Evolutionary conservation across 2,888 invertebrate species (phyloP).

Genomic region (Polia nebulosa): DNA sequence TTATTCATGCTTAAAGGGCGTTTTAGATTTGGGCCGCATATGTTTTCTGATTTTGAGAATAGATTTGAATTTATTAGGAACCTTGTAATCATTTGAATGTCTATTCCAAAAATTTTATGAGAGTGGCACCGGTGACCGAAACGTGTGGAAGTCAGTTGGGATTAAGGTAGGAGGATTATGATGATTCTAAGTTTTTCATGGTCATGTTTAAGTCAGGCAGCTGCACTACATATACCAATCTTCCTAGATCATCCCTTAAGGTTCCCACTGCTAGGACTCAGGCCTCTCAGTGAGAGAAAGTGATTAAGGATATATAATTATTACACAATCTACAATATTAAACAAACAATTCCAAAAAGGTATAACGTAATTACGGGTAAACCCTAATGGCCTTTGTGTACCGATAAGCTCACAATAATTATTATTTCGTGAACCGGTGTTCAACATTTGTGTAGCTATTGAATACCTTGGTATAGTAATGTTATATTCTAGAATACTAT

Average conservation of each 20-base stretch:
- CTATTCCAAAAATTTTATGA: neutral
- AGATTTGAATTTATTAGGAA: neutral
- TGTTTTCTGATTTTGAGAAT: neutral
- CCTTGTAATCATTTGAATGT: neutral
- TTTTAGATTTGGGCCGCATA: neutral
- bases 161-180: too few relatives aligned
- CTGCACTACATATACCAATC: too few relatives aligned
- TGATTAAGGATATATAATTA: neutral
- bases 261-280: neutral
- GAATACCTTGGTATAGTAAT: slow-evolving; percentile 9
- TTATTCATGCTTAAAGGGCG: neutral
- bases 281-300: neutral
- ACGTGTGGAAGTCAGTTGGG: too few relatives aligned
- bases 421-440: slow-evolving; percentile 21
- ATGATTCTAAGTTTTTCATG: too few relatives aligned
- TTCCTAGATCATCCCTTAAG: too few relatives aligned
- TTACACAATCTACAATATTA: neutral
- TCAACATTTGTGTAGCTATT: neutral
- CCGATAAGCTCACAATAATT: slow-evolving; percentile 25
- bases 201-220: too few relatives aligned
- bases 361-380: slow-evolving; percentile 13
- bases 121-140: too few relatives aligned
- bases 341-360: slow-evolving; percentile 6
- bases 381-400: slow-evolving; percentile 4
- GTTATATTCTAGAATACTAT: neutral